A percentile compares a stretch with the other conserved stretches of the same genome.
These are phyloP conservation scores for Laodelphax striatellus DNA, from an alignment of 1,140 invertebrate species.

Conservation along the genomic window DNA sequence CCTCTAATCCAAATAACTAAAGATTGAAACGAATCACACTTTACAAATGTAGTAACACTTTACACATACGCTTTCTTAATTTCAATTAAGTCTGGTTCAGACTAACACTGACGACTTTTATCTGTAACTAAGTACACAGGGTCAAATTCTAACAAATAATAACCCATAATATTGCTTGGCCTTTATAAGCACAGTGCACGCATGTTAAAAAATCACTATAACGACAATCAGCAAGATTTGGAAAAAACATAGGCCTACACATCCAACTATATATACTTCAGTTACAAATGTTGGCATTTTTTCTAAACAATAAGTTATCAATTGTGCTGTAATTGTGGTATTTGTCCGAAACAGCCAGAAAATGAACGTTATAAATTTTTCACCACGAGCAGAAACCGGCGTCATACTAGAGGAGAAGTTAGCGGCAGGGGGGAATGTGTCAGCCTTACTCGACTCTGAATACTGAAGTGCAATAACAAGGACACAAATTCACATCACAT, in stretches of 20 bases:
- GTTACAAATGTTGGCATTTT: no score
- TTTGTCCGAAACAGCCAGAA: no score
- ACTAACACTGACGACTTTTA: background rate
- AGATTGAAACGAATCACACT: background rate
- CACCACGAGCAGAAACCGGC: no score
- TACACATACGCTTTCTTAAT: background rate
- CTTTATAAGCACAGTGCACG: background rate
- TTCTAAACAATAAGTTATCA: no score
- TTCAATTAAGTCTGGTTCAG: background rate
- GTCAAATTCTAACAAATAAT: background rate
- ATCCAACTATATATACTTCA: no score
- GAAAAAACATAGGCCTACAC: background rate
- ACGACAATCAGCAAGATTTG: background rate
- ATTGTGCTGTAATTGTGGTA: no score
- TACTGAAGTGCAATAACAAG: background rate
- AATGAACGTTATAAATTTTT: no score
- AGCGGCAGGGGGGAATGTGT: background rate
- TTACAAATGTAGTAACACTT: constrained; percentile 1
- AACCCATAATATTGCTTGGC: background rate
- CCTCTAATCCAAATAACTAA: background rate
- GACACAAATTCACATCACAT: background rate
- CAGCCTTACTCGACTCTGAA: background rate
- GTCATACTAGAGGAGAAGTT: background rate
- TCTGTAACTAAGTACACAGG: background rate
- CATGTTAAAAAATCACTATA: background rate